These are phyloP conservation scores for Seriola dumerili DNA, from an alignment of 2,113 vertebrate genomes.

Conservation along the genomic window DNA sequence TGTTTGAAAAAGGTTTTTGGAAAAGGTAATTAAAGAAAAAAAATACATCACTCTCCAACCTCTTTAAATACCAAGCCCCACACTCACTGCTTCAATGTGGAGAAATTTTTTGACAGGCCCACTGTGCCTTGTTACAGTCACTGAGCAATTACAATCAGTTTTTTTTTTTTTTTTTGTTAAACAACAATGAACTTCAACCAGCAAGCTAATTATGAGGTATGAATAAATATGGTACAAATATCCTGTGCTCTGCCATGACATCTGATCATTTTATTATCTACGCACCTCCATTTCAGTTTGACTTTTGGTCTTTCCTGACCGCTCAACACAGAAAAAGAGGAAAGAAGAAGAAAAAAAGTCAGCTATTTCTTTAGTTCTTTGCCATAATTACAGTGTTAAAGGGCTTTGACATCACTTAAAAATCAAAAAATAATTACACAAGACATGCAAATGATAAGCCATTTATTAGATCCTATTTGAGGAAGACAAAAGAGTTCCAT, in stretches of 20 bases:
- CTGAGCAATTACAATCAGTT: neutral
- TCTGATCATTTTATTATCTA: neutral
- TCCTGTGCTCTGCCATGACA: neutral
- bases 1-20: neutral
- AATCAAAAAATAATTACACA: slow-evolving; percentile 7
- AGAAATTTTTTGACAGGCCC: neutral
- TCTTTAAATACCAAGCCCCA: neutral
- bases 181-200: neutral
- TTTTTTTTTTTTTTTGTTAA: neutral
- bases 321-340: neutral
- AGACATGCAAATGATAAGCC: neutral
- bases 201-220: neutral
- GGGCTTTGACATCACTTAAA: neutral
- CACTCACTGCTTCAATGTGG: neutral
- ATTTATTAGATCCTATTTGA: neutral
- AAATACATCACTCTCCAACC: neutral
- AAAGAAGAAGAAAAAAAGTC: neutral
- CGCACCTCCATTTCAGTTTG: neutral
- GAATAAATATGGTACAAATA: neutral
- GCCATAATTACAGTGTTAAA: neutral
- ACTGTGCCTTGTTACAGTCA: neutral
- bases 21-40: neutral
- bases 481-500: neutral
- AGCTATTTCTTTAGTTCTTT: neutral
- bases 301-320: neutral